Evolutionary conservation across 1,140 invertebrate genomes (phyloP).

Genomic region (Epicauta chinensis): DNA sequence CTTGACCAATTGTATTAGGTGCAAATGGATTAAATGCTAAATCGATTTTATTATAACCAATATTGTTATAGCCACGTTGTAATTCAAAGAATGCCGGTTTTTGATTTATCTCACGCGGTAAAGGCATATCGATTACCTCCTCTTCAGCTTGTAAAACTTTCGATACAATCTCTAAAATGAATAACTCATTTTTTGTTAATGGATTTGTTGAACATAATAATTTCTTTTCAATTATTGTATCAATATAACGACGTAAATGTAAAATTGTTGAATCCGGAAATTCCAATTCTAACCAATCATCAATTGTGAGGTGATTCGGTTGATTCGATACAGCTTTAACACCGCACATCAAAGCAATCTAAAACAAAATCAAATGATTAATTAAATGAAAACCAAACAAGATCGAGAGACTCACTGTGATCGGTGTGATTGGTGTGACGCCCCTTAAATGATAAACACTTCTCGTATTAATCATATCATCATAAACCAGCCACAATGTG

Average conservation of each 20-base stretch:
- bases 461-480: constrained; percentile 28
- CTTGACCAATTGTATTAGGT: no score
- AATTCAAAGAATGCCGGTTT: constrained; percentile 4
- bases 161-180: not conserved
- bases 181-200: constrained; percentile 52
- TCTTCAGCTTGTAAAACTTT: constrained; percentile 1
- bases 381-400: no score
- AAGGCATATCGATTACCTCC: not conserved
- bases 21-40: no score
- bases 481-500: constrained; percentile 24
- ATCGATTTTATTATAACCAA: no score
- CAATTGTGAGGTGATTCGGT: constrained; percentile 47
- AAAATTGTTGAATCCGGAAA: constrained; percentile 13
- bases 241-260: constrained; percentile 67
- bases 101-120: constrained; percentile 2
- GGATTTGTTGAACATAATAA: constrained; percentile 65
- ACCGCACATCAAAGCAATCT: constrained; percentile 44
- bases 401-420: constrained; percentile 79
- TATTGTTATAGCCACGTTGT: not conserved
- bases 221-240: constrained; percentile 64
- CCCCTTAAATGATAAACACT: constrained; percentile 22
- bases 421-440: constrained; percentile 70
- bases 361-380: constrained; percentile 22
- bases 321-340: constrained; percentile 23
- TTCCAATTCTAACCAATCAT: constrained; percentile 30